A percentile compares a stretch with the other conserved stretches of the same genome.
phyloP scores from a whole-genome alignment of 30 jellyfish, hydroid and myxozoan genomes.

The Aurelia sp. region DNA sequence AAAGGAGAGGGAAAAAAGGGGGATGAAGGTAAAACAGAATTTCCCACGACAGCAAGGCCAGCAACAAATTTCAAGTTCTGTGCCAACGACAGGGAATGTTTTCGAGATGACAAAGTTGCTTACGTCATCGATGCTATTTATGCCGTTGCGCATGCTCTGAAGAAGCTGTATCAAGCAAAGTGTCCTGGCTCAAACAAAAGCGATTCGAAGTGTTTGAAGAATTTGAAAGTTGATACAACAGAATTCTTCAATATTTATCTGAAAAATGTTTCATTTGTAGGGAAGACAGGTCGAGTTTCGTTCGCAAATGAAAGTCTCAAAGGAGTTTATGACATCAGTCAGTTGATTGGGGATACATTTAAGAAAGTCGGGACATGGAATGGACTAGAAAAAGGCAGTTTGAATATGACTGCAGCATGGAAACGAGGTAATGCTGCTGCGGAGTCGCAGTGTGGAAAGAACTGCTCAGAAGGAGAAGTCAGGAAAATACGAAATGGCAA shows the following conservation, averaged over 20 bases:
- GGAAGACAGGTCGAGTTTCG: conserved; percentile 72
- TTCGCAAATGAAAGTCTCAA: conserved; percentile 45
- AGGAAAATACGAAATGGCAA: conserved; percentile 30
- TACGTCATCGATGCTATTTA: conserved; percentile 88
- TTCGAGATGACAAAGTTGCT: conserved; percentile 79
- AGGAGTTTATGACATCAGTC: conserved; percentile 76
- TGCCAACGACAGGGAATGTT: conserved; percentile 63
- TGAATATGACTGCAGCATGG: conserved; percentile 38
- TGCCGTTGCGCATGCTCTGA: conserved; percentile 88
- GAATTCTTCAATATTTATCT: conserved; percentile 51
- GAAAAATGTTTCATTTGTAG: conserved; percentile 66
- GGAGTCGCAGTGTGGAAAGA: conserved; percentile 55
- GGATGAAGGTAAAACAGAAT: conserved; percentile 5
- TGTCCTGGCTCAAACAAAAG: conserved; percentile 39
- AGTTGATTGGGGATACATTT: conserved; percentile 40
- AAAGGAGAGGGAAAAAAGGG: conserved; percentile 2
- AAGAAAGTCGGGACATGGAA: conserved; percentile 80
- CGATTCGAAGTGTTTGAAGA: conserved; percentile 12
- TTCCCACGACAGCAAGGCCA: conserved; percentile 5
- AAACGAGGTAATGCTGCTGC: conserved; percentile 5
- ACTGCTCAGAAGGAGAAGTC: conserved; percentile 63
- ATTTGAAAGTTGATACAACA: conserved; percentile 33
- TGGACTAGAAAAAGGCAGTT: conserved; percentile 55
- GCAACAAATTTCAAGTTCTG: conserved; percentile 21
- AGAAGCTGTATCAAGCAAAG: conserved; percentile 24